Percentiles rank a stretch among this genome's conserved stretches.
Evolutionary conservation across 2,888 invertebrate species (phyloP).

Genomic region (Calameuta filiformis): DNA sequence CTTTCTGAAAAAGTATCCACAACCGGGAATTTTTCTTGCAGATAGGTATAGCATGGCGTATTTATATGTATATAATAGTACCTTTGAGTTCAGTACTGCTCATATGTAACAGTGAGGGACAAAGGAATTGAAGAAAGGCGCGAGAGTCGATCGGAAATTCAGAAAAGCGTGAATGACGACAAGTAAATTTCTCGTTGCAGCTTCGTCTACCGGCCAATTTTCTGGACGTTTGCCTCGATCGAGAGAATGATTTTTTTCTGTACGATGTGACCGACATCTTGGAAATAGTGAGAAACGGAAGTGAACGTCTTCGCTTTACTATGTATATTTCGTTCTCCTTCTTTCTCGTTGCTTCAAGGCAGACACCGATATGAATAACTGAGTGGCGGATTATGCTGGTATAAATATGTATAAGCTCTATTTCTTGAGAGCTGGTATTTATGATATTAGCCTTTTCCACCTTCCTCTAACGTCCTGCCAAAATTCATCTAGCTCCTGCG

Average conservation of each 20-base stretch:
- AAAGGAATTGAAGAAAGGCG: background rate
- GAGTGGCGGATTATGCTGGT: slow-evolving; percentile 26
- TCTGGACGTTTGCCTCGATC: background rate
- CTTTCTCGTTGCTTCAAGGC: background rate
- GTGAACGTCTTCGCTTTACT: background rate
- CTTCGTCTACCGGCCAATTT: background rate
- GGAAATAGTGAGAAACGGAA: background rate
- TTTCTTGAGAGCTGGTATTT: slow-evolving; percentile 27
- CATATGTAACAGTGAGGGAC: background rate
- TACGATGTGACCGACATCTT: background rate
- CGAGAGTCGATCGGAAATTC: background rate
- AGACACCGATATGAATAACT: slow-evolving; percentile 30
- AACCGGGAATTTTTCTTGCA: background rate
- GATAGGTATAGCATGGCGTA: background rate
- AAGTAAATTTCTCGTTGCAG: background rate
- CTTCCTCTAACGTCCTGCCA: background rate
- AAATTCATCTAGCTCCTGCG: slow-evolving; percentile 10
- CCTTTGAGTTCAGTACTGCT: background rate
- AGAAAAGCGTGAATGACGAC: background rate
- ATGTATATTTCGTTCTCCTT: background rate
- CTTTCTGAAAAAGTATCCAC: background rate
- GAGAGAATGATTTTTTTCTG: background rate
- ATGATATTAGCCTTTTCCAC: slow-evolving; percentile 27
- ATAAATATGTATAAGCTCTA: slow-evolving; percentile 34
- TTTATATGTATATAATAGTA: background rate